Evolutionary conservation across 1,140 invertebrate genomes (phyloP), one percentile per base, ranked within the genome.

Genomic region (Agraylea sexmaculata): DNA sequence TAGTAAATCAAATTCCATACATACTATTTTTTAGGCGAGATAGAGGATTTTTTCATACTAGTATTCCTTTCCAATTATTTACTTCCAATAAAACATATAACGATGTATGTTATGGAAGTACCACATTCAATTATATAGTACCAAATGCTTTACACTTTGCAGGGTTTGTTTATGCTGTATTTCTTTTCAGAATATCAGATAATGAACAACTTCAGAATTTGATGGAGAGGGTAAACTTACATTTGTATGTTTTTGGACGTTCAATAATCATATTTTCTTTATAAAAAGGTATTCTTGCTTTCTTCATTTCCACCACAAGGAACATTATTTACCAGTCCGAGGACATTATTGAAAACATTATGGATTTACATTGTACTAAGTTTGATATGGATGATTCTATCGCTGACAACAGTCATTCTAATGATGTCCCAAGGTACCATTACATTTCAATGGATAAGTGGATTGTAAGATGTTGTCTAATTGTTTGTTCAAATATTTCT

Each of bases 191-290:
- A 47, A 71, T 85, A 40, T 77, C 81, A 31, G 83, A 89, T 58
- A 87, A 87, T 55, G 86, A 91, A 56, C 83, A 89, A 47, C 59
- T 91, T 20, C 84, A 87, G 55, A 84, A 85, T 61, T 63, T 91
- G n/a, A 88, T 91, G 76, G 87, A 91, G 61, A 74, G 84, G 50
- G 85, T 87, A 49, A 66, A 66, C 60, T 54, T 13, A 39, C 18
- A 13, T 47, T 15, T 30, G 40, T 17, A 22, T 37, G 5, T 16
- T 3, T 39, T 30, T 39, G n/a, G 3, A 30, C 11, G 25, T 4
- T 25, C 8, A 29, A 8, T 11, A 39, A 16, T 36, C 34, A 19
- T 38, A 7, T 17, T 4, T 17, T 40, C 17, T 40, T 13, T 30
- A 37, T 44, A 59, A 61, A 20, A 40, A 73, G 70, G 70, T 74